phyloP scores from a whole-genome alignment of 2,888 invertebrate genomes.

The Meloe dianella region DNA sequence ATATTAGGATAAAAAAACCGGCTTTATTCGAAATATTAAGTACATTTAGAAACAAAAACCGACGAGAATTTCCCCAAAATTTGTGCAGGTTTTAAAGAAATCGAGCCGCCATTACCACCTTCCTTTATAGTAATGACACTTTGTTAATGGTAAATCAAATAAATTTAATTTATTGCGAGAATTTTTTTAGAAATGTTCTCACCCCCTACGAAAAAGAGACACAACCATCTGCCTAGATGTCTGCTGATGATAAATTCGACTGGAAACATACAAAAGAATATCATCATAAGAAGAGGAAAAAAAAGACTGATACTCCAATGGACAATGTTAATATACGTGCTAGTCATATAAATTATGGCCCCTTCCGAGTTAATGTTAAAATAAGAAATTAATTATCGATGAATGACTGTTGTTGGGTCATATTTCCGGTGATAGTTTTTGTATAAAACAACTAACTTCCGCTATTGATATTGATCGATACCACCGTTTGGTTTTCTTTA shows the following conservation, averaged over 20 bases:
- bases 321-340: not conserved
- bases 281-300: not conserved
- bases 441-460: not conserved
- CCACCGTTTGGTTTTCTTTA: not conserved
- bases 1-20: no score
- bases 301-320: not conserved
- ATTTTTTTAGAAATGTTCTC: not conserved
- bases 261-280: not conserved
- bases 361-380: not conserved
- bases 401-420: not conserved
- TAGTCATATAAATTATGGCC: not conserved
- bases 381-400: conserved; percentile 6
- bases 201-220: not conserved
- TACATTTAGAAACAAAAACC: not conserved
- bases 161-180: no score
- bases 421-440: not conserved
- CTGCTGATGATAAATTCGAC: not conserved
- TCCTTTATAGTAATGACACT: no score
- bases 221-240: conserved; percentile 6
- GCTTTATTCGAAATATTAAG: no score
- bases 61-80: not conserved
- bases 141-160: no score
- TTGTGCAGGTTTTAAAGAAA: no score
- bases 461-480: not conserved
- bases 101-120: no score